Evolutionary conservation across 2,797 vertebrate genomes (phyloP), one percentile per base, ranked within the genome.

Genomic region (Sebastes kiyomatsui): DNA sequence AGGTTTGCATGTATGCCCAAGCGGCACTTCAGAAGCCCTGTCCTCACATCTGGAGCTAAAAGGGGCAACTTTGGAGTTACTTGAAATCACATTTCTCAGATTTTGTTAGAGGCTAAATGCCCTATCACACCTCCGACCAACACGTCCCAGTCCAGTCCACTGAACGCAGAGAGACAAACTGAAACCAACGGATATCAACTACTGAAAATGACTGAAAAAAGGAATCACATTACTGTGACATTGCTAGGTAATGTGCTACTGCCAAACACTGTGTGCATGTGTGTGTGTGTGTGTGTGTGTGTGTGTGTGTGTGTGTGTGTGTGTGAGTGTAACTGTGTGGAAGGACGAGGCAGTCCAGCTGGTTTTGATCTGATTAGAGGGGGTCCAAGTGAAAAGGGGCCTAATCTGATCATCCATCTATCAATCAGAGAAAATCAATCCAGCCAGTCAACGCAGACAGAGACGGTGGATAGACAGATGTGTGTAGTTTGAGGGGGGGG

Each of bases 371-470:
- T 73, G 70, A 87, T 92, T 80, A 87, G 64, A 13, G 35, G 52
- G 33, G 60, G 42, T 8, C 23, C 22, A 20, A 67, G 69, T 73
- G 79, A 83, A 81, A 84, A 66, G 8, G 9, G 25, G 23, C 30
- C 33, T 87, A 77, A 92, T 92, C 72, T 70, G 70, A 90, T 83
- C 11, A 27, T 77, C 42, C 49, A 75, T 65, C 79, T 46, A 92
- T 92, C 88, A 86, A 70, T 92, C 80, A 82, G 68, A 72, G 69
- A 35, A 30, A 83, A 83, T 78, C 54, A 58, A 82, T 62, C 46
- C 54, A 49, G 52, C 52, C 67, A 83, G 68, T 90, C 89, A 86
- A 72, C 75, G 22, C 67, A 84, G 35, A 71, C 64, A 65, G 28
- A 69, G 79, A 82, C 16, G 9, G 28, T n/a, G 42, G 33, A 30